Evolutionary conservation across 2,113 vertebrate species (phyloP), one percentile per base, ranked within the genome.

Genomic region (Cyphomyrus discorhynchus): DNA sequence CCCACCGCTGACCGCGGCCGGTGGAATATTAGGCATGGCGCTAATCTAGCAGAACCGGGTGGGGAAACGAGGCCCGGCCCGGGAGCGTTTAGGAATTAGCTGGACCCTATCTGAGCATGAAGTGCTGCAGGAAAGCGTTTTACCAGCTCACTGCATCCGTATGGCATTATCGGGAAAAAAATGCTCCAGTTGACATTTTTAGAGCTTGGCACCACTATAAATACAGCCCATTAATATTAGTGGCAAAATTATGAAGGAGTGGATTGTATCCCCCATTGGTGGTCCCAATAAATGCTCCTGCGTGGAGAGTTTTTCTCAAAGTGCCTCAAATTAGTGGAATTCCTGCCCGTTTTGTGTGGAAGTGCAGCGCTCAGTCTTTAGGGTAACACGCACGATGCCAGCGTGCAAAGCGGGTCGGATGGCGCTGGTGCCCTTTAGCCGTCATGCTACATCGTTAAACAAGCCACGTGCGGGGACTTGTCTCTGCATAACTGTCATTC

Each of bases 171-270:
- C 93, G 27, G n/a, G 92, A 93, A 89, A 94, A 93, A 95, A 95
- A 95, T 94, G 93, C 93, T 92, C 93, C 92, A 93, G 94, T 94
- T 95, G 94, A 94, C 95, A 95, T 96, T 96, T 96, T 92, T 91
- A 93, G 94, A 91, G 92, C 93, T 93, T 87, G 85, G 92, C 93
- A 91, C 91, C 90, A 91, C 92, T 94, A 92, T 95, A 94, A 94
- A 93, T 94, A 93, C 92, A 91, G 93, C 93, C 92, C 94, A 92
- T 95, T 89, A 91, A 94, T 94, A 94, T 94, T 93, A 93, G 93
- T 88, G 31, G 85, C 42, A 46, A 89, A 93, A 92, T 94, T 94
- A 95, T 95, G 93, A 94, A 84, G 94, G 91, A 91, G 89, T 90
- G 92, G 92, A 89, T 93, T 93, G 94, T 91, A 95, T 95, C 91